phyloP scores from a whole-genome alignment of 2,113 vertebrate species.

The Lycaon pictus region DNA sequence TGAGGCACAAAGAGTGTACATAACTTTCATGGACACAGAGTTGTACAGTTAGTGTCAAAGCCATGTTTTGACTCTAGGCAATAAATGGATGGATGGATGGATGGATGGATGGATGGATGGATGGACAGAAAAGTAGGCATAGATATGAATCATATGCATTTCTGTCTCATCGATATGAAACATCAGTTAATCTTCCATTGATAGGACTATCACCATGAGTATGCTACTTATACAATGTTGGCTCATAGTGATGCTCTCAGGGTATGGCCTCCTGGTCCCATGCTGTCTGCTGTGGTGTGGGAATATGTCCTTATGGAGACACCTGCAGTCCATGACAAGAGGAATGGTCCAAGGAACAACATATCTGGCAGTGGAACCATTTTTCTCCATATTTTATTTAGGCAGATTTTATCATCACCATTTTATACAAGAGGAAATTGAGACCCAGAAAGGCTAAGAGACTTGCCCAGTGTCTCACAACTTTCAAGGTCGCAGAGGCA shows the following conservation, averaged over 20 bases:
- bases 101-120: not conserved
- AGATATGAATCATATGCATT: not conserved
- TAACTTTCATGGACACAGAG: not conserved
- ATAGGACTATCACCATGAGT: not conserved
- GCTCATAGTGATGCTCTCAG: not conserved
- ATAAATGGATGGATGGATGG: not conserved
- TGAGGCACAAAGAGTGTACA: not conserved
- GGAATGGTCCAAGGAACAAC: not conserved
- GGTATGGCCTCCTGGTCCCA: not conserved
- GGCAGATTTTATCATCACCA: not conserved
- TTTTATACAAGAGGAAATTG: not conserved
- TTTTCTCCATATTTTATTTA: not conserved
- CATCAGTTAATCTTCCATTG: not conserved
- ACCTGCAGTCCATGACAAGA: too few relatives aligned
- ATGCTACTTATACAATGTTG: not conserved
- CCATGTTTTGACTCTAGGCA: not conserved
- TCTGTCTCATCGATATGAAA: not conserved
- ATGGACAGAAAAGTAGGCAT: not conserved
- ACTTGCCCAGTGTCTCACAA: not conserved
- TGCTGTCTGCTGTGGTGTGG: not conserved
- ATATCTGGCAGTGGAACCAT: not conserved
- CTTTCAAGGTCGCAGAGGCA: not conserved
- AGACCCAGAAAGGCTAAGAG: not conserved
- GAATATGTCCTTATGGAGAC: not conserved
- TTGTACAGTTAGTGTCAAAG: not conserved